phyloP scores from a whole-genome alignment of 2,797 vertebrate species.

The Pterois miles region DNA sequence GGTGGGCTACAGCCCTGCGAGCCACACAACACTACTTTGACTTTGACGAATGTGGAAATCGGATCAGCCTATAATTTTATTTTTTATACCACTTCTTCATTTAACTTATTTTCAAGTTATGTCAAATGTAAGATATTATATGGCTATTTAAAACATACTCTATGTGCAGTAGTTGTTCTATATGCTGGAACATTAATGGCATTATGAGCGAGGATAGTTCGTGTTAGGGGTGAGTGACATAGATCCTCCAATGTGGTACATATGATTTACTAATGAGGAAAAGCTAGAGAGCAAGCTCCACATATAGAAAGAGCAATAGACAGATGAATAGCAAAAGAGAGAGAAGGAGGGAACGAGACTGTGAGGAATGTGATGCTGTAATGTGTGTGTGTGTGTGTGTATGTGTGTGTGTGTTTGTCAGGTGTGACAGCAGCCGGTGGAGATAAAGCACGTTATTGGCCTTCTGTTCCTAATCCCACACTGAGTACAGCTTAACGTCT shows the following conservation, averaged over 20 bases:
- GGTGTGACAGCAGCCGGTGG: constrained; percentile 63
- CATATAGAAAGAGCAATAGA: not conserved
- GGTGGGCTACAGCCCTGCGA: too few species aligned
- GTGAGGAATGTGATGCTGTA: too few species aligned
- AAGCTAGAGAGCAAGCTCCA: not conserved
- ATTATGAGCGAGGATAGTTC: not conserved
- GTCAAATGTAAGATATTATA: too few species aligned
- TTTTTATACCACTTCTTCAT: too few species aligned
- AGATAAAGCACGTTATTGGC: constrained; percentile 71
- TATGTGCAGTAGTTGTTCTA: too few species aligned
- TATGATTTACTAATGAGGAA: too few species aligned
- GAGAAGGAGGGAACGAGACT: not conserved
- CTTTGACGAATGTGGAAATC: too few species aligned
- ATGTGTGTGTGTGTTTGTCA: constrained; percentile 21
- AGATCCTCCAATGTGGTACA: not conserved
- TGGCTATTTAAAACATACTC: too few species aligned
- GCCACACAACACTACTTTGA: too few species aligned
- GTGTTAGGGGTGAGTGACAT: not conserved
- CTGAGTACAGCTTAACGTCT: constrained; percentile 57
- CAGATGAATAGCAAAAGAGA: not conserved
- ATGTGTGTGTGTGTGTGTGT: constrained; percentile 11
- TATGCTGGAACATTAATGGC: too few species aligned
- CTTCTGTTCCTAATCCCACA: constrained; percentile 69
- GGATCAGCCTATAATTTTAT: too few species aligned
- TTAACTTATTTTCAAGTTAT: too few species aligned